phyloP scores from a whole-genome alignment of 2,797 vertebrate genomes.

The Antrozous pallidus region DNA sequence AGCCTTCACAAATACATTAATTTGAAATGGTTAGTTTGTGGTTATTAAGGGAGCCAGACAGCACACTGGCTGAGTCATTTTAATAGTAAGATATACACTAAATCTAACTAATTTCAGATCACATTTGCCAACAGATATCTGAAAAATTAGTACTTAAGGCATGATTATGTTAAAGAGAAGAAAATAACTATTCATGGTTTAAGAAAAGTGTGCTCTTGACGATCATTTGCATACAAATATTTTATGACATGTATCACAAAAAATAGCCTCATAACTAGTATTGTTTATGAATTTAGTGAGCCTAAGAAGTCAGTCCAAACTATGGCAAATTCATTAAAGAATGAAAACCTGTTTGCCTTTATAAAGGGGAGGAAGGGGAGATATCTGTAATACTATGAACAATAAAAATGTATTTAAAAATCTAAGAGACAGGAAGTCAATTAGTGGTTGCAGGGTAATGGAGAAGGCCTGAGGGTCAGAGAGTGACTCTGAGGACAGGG shows the following conservation, averaged over 20 bases:
- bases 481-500: neutral
- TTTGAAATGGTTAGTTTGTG: neutral
- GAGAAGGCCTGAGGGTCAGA: neutral
- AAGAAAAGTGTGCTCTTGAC: neutral
- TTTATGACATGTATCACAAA: neutral
- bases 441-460: neutral
- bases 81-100: neutral
- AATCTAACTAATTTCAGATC: conserved; percentile 39
- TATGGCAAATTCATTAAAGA: neutral
- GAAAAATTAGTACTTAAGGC: neutral
- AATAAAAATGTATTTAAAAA: too few species aligned
- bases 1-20: neutral
- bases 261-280: neutral
- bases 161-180: neutral
- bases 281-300: neutral
- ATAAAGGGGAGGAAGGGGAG: too few species aligned
- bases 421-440: neutral
- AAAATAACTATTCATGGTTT: neutral
- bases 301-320: neutral
- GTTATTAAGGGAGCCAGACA: neutral
- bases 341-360: conserved; percentile 17
- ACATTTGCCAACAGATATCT: neutral
- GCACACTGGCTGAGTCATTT: neutral
- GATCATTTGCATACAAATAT: neutral
- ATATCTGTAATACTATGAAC: too few species aligned